Evolutionary conservation across 2,888 invertebrate species (phyloP), one percentile per base, ranked within the genome.

Genomic region (Diaperis boleti): DNA sequence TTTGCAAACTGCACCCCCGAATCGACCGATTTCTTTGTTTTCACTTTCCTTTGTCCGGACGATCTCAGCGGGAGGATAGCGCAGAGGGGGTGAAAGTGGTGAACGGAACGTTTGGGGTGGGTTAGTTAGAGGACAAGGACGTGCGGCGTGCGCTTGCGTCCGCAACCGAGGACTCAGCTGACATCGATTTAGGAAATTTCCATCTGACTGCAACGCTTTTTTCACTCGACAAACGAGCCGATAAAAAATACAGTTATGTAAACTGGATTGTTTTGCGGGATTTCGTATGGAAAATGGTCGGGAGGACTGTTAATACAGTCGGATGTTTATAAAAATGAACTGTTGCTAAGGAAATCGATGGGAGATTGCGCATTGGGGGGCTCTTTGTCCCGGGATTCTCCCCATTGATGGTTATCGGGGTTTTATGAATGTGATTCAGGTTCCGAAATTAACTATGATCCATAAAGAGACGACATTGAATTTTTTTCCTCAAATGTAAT

Each of bases 51-150:
- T 41, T 44, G 59, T 41, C 59, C 54, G 55, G 55, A 20, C 0
- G 7, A 10, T 20, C 41, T 13, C 39, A 39, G 39, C 39, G 18
- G 20, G 41, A 15, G 41, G n/a, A n/a, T n/a, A 39, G 18, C 41
- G 41, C 41, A 15, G 41, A 42, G 33, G 61, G 49, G 44, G 54
- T 52, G 52, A 59, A 44, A 44, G 31, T 39, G 44, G 44, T 41
- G 55, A 39, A 39, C n/a, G 10, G 52, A 50, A 47, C 10, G 22
- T 60, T 62, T 64, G 62, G 66, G 66, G 68, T 62, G 59, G 65
- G 66, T 68, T 68, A 65, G 62, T 65, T 45, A 64, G 63, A 69
- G 69, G 69, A 65, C 69, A 69, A 69, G 69, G 69, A 65, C 67
- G 65, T 13, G 5, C 3, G n/a, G 5, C 20, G 13, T 39, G 62